phyloP scores from a whole-genome alignment of 2,797 vertebrate genomes.

The Cephalopachus bancanus region DNA sequence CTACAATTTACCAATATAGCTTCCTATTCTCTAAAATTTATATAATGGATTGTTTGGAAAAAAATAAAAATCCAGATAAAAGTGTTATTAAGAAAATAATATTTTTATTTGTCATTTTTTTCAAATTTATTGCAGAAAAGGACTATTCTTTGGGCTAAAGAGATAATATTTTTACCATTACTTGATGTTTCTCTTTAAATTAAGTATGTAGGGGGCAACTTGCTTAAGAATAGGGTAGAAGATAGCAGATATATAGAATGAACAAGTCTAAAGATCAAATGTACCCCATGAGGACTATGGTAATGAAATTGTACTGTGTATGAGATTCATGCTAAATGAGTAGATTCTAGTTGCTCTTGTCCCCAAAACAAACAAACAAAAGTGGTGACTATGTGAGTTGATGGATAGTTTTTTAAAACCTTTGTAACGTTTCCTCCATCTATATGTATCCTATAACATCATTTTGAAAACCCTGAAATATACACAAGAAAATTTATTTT shows the following conservation, averaged over 20 bases:
- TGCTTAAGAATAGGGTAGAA: neutral
- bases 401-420: neutral
- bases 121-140: neutral
- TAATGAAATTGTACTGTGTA: neutral
- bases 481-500: neutral
- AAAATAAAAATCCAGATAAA: neutral
- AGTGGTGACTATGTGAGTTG: neutral
- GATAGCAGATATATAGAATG: neutral
- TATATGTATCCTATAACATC: neutral
- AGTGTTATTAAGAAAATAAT: neutral
- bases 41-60: neutral
- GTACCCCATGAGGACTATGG: neutral
- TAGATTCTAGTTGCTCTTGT: neutral
- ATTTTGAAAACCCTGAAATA: neutral
- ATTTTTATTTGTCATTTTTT: neutral
- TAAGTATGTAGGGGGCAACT: neutral
- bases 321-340: neutral
- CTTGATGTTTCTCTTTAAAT: neutral
- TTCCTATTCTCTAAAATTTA: neutral
- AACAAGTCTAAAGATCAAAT: neutral
- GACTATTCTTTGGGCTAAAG: neutral
- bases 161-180: neutral
- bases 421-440: neutral
- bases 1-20: neutral
- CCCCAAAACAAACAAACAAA: neutral